These are phyloP conservation scores for Zaprionus kolodkinae DNA, from an alignment of 1,140 invertebrate species.

Conservation along the genomic window DNA sequence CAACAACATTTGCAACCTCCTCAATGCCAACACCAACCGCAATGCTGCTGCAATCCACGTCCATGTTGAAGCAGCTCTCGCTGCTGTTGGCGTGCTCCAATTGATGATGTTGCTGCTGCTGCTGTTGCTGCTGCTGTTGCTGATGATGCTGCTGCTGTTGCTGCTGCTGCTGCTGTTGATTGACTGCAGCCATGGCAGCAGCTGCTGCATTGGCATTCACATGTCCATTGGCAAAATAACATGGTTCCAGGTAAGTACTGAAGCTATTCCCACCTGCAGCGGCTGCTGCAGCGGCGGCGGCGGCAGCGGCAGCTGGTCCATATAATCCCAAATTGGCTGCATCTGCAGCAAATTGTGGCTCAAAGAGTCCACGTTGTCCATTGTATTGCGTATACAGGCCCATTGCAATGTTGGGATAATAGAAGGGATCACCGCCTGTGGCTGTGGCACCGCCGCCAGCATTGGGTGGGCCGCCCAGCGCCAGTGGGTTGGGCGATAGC, in stretches of 20 bases:
- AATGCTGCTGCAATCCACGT: conserved; percentile 34
- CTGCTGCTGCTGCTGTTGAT: conserved; percentile 18
- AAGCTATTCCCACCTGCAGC: conserved; percentile 56
- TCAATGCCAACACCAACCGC: conserved; percentile 19
- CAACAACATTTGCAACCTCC: conserved; percentile 17
- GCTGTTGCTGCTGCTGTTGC: conserved; percentile 21
- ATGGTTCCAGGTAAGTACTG: conserved; percentile 73
- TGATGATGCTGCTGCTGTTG: conserved; percentile 2
- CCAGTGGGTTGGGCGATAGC: conserved; percentile 79
- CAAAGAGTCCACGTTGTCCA: conserved; percentile 65
- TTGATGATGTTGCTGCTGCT: conserved; percentile 23
- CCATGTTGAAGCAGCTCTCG: conserved; percentile 55
- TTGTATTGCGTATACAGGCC: conserved; percentile 75
- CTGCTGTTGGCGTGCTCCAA: conserved; percentile 50
- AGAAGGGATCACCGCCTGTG: conserved; percentile 56
- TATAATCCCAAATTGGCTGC: conserved; percentile 50
- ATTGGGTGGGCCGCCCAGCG: conserved; percentile 45
- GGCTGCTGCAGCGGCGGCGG: background rate
- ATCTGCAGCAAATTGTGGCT: conserved; percentile 67
- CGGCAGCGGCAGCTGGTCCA: conserved; percentile 10
- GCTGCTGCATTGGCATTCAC: conserved; percentile 12
- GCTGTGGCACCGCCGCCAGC: conserved; percentile 18
- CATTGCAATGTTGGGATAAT: conserved; percentile 71
- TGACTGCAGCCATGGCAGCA: conserved; percentile 1
- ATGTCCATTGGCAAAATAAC: conserved; percentile 60